These are phyloP conservation scores for Drosophila virilis DNA, from an alignment of 1,140 invertebrate genomes.

Conservation along the genomic window DNA sequence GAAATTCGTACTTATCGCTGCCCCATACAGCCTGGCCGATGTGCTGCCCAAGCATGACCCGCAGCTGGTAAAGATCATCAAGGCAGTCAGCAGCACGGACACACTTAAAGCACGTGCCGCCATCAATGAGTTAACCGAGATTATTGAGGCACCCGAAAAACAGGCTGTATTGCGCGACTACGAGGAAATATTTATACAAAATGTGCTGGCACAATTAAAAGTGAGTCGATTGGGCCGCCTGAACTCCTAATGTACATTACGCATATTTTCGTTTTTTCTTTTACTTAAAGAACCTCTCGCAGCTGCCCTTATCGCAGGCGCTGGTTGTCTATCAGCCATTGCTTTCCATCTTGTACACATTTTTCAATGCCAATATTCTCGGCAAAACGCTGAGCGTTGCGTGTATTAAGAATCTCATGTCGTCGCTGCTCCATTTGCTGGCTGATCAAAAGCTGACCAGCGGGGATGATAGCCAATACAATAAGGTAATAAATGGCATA, in stretches of 20 bases:
- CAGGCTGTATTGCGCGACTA: slow-evolving; percentile 82
- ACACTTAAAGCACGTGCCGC: slow-evolving; percentile 76
- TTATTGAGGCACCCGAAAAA: slow-evolving; percentile 81
- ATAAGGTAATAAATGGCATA: slow-evolving; percentile 83
- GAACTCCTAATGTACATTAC: neutral
- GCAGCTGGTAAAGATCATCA: slow-evolving; percentile 78
- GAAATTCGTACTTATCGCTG: neutral
- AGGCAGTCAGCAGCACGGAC: slow-evolving; percentile 72
- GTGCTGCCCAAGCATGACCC: slow-evolving; percentile 81
- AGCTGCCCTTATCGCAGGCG: slow-evolving; percentile 93
- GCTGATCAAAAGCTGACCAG: slow-evolving; percentile 79
- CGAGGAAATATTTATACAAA: slow-evolving; percentile 84
- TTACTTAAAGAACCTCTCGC: slow-evolving; percentile 85
- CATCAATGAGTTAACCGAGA: slow-evolving; percentile 77
- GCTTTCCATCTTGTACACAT: slow-evolving; percentile 93
- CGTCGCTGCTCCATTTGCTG: slow-evolving; percentile 75
- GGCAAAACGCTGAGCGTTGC: slow-evolving; percentile 79
- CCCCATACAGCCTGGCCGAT: slow-evolving; percentile 66
- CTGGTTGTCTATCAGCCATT: slow-evolving; percentile 94
- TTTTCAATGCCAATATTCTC: slow-evolving; percentile 92
- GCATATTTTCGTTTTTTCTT: slow-evolving; percentile 33
- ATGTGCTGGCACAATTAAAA: slow-evolving; percentile 81
- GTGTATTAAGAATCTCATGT: slow-evolving; percentile 83
- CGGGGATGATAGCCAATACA: slow-evolving; percentile 81
- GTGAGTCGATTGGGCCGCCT: slow-evolving; percentile 27